Conservation (phyloP, 2,113 vertebrate species). For the Hemichromis elongatus region DNA sequence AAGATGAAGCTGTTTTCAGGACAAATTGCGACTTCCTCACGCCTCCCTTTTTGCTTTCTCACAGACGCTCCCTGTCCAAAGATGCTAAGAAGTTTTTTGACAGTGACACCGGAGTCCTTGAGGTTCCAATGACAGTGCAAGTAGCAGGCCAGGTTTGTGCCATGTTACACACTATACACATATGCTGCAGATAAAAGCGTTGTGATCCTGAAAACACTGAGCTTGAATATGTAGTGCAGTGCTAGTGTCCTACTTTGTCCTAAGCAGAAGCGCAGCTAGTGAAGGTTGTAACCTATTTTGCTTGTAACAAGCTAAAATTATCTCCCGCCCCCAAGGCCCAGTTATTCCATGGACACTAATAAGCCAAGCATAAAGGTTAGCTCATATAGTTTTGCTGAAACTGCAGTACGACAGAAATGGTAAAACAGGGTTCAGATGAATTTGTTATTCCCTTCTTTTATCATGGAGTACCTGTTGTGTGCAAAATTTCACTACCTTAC, state of each 20-base stretch:
- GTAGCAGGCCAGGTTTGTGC: slow-evolving; percentile 81
- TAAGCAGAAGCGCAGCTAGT: slow-evolving; percentile 14
- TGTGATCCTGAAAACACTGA: neutral
- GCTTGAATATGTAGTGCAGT: neutral
- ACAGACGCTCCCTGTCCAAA: slow-evolving; percentile 77
- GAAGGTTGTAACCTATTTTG: slow-evolving; percentile 63
- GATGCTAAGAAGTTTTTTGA: slow-evolving; percentile 82
- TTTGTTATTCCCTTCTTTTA: neutral
- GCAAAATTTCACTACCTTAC: neutral
- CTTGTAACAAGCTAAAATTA: slow-evolving; percentile 63
- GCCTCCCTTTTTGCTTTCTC: neutral
- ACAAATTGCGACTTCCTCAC: neutral
- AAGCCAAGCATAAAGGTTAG: slow-evolving; percentile 58
- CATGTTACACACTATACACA: neutral
- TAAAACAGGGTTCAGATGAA: neutral
- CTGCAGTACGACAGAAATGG: neutral
- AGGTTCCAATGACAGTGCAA: slow-evolving; percentile 78
- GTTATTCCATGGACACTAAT: slow-evolving; percentile 40
- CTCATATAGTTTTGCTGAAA: slow-evolving; percentile 17
- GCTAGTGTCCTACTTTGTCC: slow-evolving; percentile 50
- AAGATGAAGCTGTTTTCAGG: neutral
- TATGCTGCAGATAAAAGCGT: neutral
- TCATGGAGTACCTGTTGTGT: neutral
- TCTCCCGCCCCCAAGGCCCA: slow-evolving; percentile 45
- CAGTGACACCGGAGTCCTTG: slow-evolving; percentile 79